phyloP scores from a whole-genome alignment of 2,888 invertebrate species.

The Apantesis nais region DNA sequence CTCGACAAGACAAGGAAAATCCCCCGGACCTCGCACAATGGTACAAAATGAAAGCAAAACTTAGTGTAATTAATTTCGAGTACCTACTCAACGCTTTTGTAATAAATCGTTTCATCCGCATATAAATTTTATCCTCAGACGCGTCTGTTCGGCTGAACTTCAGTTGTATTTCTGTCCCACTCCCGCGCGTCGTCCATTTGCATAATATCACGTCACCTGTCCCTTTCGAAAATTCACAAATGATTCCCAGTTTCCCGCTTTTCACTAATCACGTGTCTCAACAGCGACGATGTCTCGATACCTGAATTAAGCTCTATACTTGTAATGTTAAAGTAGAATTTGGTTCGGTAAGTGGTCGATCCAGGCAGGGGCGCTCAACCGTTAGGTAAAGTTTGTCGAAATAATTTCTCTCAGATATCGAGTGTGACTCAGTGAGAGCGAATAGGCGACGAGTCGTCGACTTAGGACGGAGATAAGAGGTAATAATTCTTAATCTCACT shows the following conservation, averaged over 20 bases:
- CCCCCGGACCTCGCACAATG: conserved; percentile 63
- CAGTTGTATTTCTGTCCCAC: conserved; percentile 63
- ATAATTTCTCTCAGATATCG: conserved; percentile 80
- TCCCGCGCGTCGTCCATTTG: conserved; percentile 66
- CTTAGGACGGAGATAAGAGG: conserved; percentile 75
- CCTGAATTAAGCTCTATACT: conserved; percentile 54
- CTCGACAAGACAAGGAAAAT: conserved; percentile 67
- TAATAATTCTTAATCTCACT: conserved; percentile 78
- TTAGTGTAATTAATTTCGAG: conserved; percentile 82
- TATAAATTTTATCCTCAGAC: conserved; percentile 77
- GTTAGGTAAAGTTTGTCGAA: conserved; percentile 79
- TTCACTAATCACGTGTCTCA: conserved; percentile 80
- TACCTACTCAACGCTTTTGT: conserved; percentile 84
- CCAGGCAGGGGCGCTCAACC: conserved; percentile 62
- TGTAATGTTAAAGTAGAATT: conserved; percentile 54
- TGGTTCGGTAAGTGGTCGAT: conserved; percentile 29
- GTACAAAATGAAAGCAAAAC: conserved; percentile 77
- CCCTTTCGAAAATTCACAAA: conserved; percentile 81
- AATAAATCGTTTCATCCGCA: conserved; percentile 85
- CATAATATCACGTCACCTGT: conserved; percentile 81
- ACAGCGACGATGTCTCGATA: conserved; percentile 47
- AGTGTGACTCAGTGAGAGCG: conserved; percentile 60
- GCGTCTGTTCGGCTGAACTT: conserved; percentile 66
- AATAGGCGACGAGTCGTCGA: conserved; percentile 77
- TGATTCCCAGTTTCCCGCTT: conserved; percentile 83